phyloP scores from a whole-genome alignment of 2,888 invertebrate species.

The Petrophora chlorosata region DNA sequence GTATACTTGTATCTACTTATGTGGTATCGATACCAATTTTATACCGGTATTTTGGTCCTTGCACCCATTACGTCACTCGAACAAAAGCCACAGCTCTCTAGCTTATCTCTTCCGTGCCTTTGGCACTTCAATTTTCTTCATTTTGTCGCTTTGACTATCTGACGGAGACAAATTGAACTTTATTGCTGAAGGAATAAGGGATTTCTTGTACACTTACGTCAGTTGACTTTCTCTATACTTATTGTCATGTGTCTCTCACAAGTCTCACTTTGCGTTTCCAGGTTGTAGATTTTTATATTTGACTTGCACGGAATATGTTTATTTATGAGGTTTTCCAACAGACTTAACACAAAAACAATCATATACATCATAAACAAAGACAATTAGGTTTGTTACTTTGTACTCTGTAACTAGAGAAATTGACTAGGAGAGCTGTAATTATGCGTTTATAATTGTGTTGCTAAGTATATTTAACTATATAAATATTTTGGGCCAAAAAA shows the following conservation, averaged over 20 bases:
- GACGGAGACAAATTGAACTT: conserved; percentile 3
- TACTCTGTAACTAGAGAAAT: conserved; percentile 2
- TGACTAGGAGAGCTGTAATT: background rate
- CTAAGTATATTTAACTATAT: too few relatives aligned
- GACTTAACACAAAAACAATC: too few relatives aligned
- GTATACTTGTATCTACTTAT: too few relatives aligned
- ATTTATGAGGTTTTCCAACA: too few relatives aligned
- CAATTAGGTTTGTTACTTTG: conserved; percentile 10
- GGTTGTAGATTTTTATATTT: too few relatives aligned
- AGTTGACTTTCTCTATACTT: background rate
- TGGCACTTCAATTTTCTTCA: conserved; percentile 7
- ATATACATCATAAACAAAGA: too few relatives aligned
- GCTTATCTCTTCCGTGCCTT: conserved; percentile 5
- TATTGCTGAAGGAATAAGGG: background rate
- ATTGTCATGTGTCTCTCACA: conserved; percentile 3
- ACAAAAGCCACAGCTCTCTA: conserved; percentile 1
- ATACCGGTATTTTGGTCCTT: too few relatives aligned
- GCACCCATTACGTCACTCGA: background rate
- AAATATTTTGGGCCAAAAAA: too few relatives aligned
- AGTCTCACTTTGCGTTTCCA: conserved; percentile 1
- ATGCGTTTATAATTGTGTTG: too few relatives aligned
- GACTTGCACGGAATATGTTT: too few relatives aligned
- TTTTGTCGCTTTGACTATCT: conserved; percentile 1
- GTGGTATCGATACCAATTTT: too few relatives aligned
- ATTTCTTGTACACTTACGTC: background rate